Conservation (phyloP, 2,113 vertebrate species). For the Dermatemys mawii region DNA sequence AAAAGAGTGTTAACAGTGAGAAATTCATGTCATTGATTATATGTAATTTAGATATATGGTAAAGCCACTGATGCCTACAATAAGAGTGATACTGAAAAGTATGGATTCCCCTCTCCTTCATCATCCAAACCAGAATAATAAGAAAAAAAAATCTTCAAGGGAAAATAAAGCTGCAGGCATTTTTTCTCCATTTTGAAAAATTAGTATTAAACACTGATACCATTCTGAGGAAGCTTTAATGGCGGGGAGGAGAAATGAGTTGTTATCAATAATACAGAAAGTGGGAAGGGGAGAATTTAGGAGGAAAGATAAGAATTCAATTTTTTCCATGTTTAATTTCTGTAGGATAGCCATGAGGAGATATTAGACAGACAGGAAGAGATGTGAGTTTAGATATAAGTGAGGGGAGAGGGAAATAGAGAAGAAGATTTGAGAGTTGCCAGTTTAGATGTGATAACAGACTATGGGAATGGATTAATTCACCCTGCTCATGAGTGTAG, state of each 20-base stretch:
- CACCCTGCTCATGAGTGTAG: slow-evolving; percentile 48
- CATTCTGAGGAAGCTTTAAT: not conserved
- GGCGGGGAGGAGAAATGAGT: not conserved
- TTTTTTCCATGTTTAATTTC: not conserved
- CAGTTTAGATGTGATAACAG: slow-evolving; percentile 45
- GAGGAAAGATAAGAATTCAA: not conserved
- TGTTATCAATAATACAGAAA: not conserved
- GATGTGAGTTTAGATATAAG: slow-evolving; percentile 63
- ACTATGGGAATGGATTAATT: slow-evolving; percentile 59
- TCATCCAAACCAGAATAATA: not conserved
- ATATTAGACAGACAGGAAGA: slow-evolving; percentile 54
- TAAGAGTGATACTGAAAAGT: not conserved
- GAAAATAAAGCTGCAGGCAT: not conserved
- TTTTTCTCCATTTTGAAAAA: not conserved
- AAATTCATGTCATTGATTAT: not conserved
- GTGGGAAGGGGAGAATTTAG: not conserved
- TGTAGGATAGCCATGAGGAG: slow-evolving; percentile 6
- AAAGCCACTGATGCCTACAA: not conserved
- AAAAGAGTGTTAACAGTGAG: not conserved
- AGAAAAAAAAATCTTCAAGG: not conserved
- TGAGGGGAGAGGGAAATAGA: not conserved
- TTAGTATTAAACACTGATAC: not conserved
- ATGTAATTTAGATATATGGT: not conserved
- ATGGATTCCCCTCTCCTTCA: not conserved
- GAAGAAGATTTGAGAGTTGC: slow-evolving; percentile 61